Base-by-base conservation (phyloP, 2,888 invertebrate species). In the Amiota minor region DNA sequence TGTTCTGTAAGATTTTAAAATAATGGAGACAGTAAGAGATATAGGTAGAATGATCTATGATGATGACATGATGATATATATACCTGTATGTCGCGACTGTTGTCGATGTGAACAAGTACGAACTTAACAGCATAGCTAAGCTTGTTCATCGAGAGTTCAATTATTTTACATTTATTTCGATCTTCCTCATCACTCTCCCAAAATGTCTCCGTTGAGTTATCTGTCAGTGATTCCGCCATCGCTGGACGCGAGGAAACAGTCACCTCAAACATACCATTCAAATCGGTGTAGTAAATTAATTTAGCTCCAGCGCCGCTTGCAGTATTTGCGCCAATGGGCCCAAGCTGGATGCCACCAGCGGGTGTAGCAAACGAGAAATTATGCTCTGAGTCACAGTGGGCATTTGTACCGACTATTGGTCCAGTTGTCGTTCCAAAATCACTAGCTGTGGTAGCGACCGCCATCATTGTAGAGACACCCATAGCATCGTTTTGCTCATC, bases 111-210 rank as follows among this genome's bases (percentile, higher is more conserved):
- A 56, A 98, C 93, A 82, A 96, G 95, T 16, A 98, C 90, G 74
- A 87, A 82, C 88, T 90, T 78, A 88, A 92, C 77, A 86, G 91
- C 56, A 88, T 91, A 89, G 88, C 91, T 75, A 78, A 87, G 79
- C 72, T 88, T 93, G 91, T 74, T 93, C 92, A 77, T 92, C 89
- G 92, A 91, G 20, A 95, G 91, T 72, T 95, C 95, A 46, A 97
- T 92, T 83, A 94, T 94, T 90, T 98, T 98, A 35, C 96, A 94
- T 89, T 97, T 97, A 89, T 97, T 97, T 73, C 96, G 92, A 90
- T 99, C 98, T 86, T 98, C 98, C 84, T 98, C 98, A 0, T 98
- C 98, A 53, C 98, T 98, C 90, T 99, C 99, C 99, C 99, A 99
- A 90, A 99, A 99, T 0, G 99, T 99, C 89, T 99, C 99, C 0